These are phyloP conservation scores for Ectropis grisescens DNA, from an alignment of 1,140 invertebrate species.

Conservation along the genomic window DNA sequence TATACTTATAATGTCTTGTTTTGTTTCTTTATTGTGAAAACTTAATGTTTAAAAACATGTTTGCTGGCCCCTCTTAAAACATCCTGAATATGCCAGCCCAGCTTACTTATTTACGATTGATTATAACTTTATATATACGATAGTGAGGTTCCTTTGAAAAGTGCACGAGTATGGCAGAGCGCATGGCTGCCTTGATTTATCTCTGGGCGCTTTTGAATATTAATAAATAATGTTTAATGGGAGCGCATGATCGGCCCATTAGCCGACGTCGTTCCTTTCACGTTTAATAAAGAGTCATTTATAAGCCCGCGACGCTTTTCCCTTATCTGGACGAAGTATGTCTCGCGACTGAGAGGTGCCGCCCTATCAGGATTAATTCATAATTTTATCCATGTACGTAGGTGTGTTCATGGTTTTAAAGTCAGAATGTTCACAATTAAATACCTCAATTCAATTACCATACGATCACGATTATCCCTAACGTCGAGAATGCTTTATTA, in stretches of 20 bases:
- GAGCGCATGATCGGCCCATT: constrained; percentile 69
- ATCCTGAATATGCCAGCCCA: too few species aligned
- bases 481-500: too few species aligned
- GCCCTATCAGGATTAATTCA: constrained; percentile 65
- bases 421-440: constrained; percentile 10
- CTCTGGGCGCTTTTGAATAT: constrained; percentile 66
- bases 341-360: constrained; percentile 63
- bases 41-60: too few species aligned
- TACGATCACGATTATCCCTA: constrained; percentile 8
- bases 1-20: too few species aligned
- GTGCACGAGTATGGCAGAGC: constrained; percentile 56
- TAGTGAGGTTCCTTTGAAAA: constrained; percentile 40
- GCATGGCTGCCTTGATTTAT: constrained; percentile 67
- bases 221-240: constrained; percentile 70
- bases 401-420: constrained; percentile 9
- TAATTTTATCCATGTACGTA: constrained; percentile 52
- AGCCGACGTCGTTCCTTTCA: constrained; percentile 65
- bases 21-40: too few species aligned
- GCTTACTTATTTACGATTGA: too few species aligned
- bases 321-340: constrained; percentile 66
- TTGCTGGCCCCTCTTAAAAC: too few species aligned
- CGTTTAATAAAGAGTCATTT: constrained; percentile 70
- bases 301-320: constrained; percentile 65
- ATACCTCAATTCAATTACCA: constrained; percentile 11
- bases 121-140: too few species aligned